phyloP scores from a whole-genome alignment of 2,797 vertebrate species.

The Hydrolagus colliei region DNA sequence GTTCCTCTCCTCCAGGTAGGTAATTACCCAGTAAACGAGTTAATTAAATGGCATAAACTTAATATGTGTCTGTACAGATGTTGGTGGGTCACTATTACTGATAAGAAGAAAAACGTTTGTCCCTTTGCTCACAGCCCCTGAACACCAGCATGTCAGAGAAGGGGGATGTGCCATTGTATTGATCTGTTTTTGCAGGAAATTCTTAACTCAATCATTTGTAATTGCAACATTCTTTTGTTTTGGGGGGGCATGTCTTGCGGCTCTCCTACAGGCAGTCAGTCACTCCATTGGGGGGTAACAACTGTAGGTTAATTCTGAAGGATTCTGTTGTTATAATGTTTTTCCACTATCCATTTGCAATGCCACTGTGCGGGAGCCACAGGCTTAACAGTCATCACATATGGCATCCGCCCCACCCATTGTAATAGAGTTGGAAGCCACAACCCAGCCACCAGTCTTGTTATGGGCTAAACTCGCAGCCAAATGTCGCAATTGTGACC shows the following conservation, averaged over 20 bases:
- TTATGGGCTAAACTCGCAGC: no score
- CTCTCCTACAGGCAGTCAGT: not conserved
- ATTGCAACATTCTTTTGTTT: not conserved
- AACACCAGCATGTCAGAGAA: not conserved
- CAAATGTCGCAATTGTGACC: no score
- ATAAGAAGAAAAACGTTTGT: slow-evolving; percentile 9
- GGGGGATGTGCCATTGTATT: not conserved
- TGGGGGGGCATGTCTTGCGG: not conserved
- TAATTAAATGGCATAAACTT: slow-evolving; percentile 11
- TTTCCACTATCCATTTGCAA: no score
- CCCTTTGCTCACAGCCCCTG: no score
- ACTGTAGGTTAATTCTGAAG: no score
- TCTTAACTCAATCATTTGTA: not conserved
- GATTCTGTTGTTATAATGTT: no score
- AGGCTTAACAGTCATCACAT: no score
- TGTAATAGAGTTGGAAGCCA: no score
- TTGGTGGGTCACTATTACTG: not conserved
- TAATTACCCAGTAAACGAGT: slow-evolving; percentile 10
- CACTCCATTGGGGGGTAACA: no score
- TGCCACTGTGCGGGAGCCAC: no score
- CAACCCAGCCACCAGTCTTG: no score
- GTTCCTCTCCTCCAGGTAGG: slow-evolving; percentile 21
- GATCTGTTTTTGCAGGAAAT: not conserved
- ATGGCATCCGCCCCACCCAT: no score
- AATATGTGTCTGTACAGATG: not conserved